A percentile compares a stretch with the other conserved stretches of the same genome.
These are phyloP conservation scores for Clavelina lepadiformis DNA, from an alignment of 23 tunicate genomes.

Conservation along the genomic window DNA sequence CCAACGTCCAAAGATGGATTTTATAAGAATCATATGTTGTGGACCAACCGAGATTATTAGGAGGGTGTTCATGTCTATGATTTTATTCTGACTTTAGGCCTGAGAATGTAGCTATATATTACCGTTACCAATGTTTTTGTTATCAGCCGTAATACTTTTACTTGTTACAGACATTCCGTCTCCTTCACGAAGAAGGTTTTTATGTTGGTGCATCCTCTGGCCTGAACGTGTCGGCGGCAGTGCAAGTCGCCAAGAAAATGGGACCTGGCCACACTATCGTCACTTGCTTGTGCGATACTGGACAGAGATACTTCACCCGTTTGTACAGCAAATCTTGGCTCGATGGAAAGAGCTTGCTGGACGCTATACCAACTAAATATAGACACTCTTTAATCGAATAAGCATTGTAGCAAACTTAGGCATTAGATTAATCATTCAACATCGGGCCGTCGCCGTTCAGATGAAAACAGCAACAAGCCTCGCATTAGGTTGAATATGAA, in stretches of 20 bases:
- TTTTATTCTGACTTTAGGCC: too few relatives aligned
- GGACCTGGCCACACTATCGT: constrained; percentile 95
- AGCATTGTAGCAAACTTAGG: constrained; percentile 1
- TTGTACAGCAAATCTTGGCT: constrained; percentile 77
- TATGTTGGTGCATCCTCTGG: constrained; percentile 97
- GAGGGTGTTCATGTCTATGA: too few relatives aligned
- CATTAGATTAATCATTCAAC: too few relatives aligned
- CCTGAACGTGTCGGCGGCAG: constrained; percentile 82
- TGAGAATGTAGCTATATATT: too few relatives aligned
- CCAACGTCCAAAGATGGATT: too few relatives aligned
- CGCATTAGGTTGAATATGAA: too few relatives aligned
- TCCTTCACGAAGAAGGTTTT: constrained; percentile 93
- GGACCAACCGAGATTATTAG: too few relatives aligned
- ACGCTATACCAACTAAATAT: constrained; percentile 51
- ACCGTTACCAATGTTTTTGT: too few relatives aligned
- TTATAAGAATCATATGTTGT: too few relatives aligned
- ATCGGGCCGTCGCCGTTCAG: too few relatives aligned
- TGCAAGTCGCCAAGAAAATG: constrained; percentile 51
- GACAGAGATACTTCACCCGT: constrained; percentile 89
- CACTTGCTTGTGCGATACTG: constrained; percentile 92
- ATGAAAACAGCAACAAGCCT: too few relatives aligned
- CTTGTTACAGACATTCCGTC: constrained; percentile 72
- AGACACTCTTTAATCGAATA: constrained; percentile 45
- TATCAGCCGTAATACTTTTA: neutral
- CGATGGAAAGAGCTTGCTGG: constrained; percentile 53